A percentile compares a stretch with the other conserved stretches of the same genome.
Conservation (phyloP, 2,113 vertebrate species). For the Epinephelus lanceolatus region DNA sequence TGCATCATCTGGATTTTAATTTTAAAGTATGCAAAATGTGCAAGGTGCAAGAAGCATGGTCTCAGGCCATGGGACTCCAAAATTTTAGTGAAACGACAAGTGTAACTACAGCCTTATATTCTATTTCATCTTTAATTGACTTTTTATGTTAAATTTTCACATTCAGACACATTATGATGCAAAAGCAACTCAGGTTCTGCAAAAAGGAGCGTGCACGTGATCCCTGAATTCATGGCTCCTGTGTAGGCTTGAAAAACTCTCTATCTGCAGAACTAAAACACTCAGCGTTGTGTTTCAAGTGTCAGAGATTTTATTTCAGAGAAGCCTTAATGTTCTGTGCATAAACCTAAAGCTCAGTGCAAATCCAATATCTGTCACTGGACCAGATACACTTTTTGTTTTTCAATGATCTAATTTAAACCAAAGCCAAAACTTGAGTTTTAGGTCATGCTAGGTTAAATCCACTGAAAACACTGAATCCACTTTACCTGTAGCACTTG, state of each 20-base stretch:
- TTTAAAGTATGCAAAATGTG: constrained; percentile 10
- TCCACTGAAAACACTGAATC: constrained; percentile 57
- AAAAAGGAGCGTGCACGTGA: neutral
- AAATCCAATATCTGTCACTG: constrained; percentile 34
- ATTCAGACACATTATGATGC: constrained; percentile 31
- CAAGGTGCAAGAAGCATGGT: constrained; percentile 11
- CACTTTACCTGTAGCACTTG: constrained; percentile 75
- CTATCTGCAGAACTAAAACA: constrained; percentile 54
- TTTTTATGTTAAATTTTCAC: constrained; percentile 42
- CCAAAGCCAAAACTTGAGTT: constrained; percentile 73
- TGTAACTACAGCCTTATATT: constrained; percentile 53
- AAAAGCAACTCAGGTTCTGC: constrained; percentile 64
- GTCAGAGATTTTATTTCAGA: constrained; percentile 48
- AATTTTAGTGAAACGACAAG: constrained; percentile 32
- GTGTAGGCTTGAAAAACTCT: constrained; percentile 49
- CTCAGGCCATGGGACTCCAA: constrained; percentile 18
- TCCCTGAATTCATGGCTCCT: constrained; percentile 37
- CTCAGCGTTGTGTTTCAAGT: constrained; percentile 36
- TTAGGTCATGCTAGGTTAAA: constrained; percentile 50
- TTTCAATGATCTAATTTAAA: constrained; percentile 69
- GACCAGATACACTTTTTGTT: constrained; percentile 46
- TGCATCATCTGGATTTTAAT: constrained; percentile 15
- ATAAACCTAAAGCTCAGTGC: constrained; percentile 52
- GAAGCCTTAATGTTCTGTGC: constrained; percentile 72
- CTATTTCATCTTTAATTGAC: constrained; percentile 34